Evolutionary conservation across 2,888 invertebrate genomes (phyloP).

Genomic region (Atethmia centrago): DNA sequence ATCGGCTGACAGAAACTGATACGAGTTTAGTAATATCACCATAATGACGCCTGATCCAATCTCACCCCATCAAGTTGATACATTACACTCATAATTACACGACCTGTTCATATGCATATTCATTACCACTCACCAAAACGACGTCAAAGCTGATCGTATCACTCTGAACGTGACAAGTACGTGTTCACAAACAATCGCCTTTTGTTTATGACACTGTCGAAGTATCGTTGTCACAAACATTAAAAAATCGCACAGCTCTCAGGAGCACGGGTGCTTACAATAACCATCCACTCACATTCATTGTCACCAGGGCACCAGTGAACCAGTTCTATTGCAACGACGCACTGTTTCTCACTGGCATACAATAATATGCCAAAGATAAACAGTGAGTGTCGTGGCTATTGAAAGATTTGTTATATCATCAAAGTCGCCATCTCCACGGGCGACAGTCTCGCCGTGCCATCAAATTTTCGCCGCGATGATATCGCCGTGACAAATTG

Average conservation of each 20-base stretch:
- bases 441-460: too few relatives aligned
- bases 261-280: neutral
- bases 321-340: neutral
- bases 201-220: neutral
- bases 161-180: neutral
- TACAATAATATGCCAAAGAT: neutral
- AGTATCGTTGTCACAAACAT: conserved; percentile 3
- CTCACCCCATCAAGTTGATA: conserved; percentile 36
- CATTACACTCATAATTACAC: conserved; percentile 7
- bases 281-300: neutral
- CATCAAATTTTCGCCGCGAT: too few relatives aligned
- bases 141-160: conserved; percentile 1
- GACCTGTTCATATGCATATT: neutral
- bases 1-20: conserved; percentile 5
- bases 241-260: neutral
- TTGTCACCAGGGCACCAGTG: neutral
- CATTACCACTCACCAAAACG: conserved; percentile 6
- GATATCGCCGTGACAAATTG: neutral
- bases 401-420: neutral
- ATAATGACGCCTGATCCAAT: conserved; percentile 12
- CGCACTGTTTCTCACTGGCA: neutral
- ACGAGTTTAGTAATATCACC: conserved; percentile 9
- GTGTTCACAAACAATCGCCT: neutral
- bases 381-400: neutral
- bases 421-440: too few relatives aligned